These are phyloP conservation scores for Tachina grossa DNA, from an alignment of 2,888 invertebrate genomes.

Conservation along the genomic window DNA sequence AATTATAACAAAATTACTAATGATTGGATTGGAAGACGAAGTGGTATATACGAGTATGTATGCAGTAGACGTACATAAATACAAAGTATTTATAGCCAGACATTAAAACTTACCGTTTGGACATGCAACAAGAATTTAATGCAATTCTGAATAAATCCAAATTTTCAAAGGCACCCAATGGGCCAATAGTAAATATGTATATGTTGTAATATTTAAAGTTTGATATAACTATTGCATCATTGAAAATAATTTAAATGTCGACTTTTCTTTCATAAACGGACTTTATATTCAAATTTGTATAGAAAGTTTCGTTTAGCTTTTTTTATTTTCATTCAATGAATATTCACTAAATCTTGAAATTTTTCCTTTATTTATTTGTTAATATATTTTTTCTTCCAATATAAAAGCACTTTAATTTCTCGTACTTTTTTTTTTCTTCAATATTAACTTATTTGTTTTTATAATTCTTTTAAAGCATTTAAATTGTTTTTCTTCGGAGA, in stretches of 20 bases:
- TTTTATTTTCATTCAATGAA: not conserved
- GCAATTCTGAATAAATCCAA: slow-evolving; percentile 58
- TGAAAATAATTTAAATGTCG: not conserved
- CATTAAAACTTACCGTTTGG: slow-evolving; percentile 63
- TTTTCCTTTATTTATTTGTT: not conserved
- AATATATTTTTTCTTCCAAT: not conserved
- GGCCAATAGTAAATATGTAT: slow-evolving; percentile 39
- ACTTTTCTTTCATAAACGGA: not conserved
- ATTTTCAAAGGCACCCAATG: slow-evolving; percentile 59
- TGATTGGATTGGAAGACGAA: not conserved
- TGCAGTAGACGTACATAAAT: not conserved
- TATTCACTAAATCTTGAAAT: not conserved
- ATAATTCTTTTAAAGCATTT: not conserved
- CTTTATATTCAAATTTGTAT: not conserved
- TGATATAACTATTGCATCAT: not conserved
- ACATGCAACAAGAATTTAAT: slow-evolving; percentile 58
- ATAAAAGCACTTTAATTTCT: slow-evolving; percentile 3
- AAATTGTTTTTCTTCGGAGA: not conserved
- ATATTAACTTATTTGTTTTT: not conserved
- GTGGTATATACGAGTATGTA: not conserved
- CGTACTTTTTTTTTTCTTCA: slow-evolving; percentile 10
- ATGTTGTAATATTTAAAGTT: too few relatives aligned
- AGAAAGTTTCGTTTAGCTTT: not conserved
- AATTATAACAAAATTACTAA: slow-evolving; percentile 26
- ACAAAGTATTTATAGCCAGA: not conserved